phyloP scores from a whole-genome alignment of 2,888 invertebrate genomes.

The Platycheirus albimanus region DNA sequence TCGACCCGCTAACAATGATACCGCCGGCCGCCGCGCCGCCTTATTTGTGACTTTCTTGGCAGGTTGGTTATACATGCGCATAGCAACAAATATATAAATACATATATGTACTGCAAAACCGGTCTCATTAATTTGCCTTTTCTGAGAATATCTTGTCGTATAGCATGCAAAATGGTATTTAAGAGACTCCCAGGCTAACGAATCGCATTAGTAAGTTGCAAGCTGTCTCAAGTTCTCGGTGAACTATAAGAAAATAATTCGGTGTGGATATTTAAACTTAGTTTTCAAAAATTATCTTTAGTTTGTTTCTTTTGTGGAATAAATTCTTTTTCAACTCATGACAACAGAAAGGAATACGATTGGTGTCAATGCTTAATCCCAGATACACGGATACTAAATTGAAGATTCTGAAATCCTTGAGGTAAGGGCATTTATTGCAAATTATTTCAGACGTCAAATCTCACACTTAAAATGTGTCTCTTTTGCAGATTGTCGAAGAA shows the following conservation, averaged over 20 bases:
- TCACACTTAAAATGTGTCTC: neutral
- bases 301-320: constrained; percentile 2
- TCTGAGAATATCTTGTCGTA: constrained; percentile 40
- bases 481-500: constrained; percentile 80
- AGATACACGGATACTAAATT: constrained; percentile 77
- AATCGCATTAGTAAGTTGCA: constrained; percentile 52
- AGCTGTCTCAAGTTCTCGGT: constrained; percentile 56
- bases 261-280: constrained; percentile 22
- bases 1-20: constrained; percentile 27
- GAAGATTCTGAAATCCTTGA: constrained; percentile 77
- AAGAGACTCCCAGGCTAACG: constrained; percentile 50
- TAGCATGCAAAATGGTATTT: constrained; percentile 48
- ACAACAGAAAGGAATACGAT: constrained; percentile 74
- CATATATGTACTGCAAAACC: constrained; percentile 37
- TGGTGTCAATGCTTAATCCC: constrained; percentile 82
- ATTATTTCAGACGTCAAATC: too few species aligned
- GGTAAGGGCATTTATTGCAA: constrained; percentile 63
- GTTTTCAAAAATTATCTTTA: constrained; percentile 1
- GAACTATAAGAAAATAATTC: constrained; percentile 37
- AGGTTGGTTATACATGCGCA: constrained; percentile 15
- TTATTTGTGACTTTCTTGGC: constrained; percentile 29
- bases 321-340: constrained; percentile 42
- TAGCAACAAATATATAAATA: constrained; percentile 16
- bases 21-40: constrained; percentile 33
- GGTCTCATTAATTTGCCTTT: constrained; percentile 47